Evolutionary conservation across 64 coral and sea anemone genomes (phyloP).

Genomic region (Trachythela sp.): DNA sequence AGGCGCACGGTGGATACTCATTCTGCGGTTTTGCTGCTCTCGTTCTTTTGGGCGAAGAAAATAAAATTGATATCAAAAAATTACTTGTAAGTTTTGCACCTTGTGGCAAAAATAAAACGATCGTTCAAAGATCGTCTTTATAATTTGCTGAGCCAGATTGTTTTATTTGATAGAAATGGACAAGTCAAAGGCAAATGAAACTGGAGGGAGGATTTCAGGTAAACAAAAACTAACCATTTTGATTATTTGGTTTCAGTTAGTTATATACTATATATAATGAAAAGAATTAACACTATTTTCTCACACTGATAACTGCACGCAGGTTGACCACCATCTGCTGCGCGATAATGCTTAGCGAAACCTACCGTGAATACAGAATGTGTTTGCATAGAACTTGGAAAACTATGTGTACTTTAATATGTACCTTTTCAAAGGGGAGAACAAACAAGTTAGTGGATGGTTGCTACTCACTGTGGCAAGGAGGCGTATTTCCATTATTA

Average conservation of each 20-base stretch:
- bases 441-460: slow-evolving; percentile 99
- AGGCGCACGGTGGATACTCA: slow-evolving; percentile 96
- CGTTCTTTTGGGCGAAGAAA: slow-evolving; percentile 68
- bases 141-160: background rate
- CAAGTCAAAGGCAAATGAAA: slow-evolving; percentile 74
- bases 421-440: slow-evolving; percentile 41
- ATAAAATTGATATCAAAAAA: slow-evolving; percentile 59
- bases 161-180: slow-evolving; percentile 44
- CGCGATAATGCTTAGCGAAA: no score
- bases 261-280: no score
- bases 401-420: no score
- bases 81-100: slow-evolving; percentile 41
- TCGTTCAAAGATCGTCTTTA: no score
- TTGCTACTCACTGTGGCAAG: slow-evolving; percentile 99
- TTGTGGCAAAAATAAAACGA: no score
- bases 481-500: slow-evolving; percentile 86
- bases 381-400: no score
- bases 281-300: no score
- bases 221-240: no score
- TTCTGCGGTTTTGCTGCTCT: slow-evolving; percentile 92
- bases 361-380: no score
- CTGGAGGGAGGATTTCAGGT: slow-evolving; percentile 88
- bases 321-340: no score
- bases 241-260: no score
- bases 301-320: no score